Conservation (phyloP, 2,797 vertebrate genomes). For the Sebastes trivittatus region DNA sequence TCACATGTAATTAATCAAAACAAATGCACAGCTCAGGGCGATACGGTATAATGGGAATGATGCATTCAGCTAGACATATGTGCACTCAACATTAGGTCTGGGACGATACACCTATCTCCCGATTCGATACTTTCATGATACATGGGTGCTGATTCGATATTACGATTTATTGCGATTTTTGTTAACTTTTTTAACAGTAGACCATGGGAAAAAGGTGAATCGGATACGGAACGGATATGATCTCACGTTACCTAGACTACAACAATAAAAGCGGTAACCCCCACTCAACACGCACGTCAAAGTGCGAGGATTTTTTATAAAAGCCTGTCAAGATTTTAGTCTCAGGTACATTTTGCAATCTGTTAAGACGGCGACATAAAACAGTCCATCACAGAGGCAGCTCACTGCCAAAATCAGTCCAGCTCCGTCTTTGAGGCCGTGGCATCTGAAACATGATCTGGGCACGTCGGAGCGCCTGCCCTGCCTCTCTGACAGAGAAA, state of each 20-base stretch:
- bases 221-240: neutral
- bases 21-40: slow-evolving; percentile 34
- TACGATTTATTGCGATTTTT: too few species aligned
- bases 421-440: slow-evolving; percentile 24
- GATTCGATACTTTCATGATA: too few species aligned
- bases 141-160: too few species aligned
- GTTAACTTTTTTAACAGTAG: too few species aligned
- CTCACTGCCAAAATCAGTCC: slow-evolving; percentile 37
- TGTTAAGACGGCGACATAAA: neutral
- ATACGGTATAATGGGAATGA: slow-evolving; percentile 20
- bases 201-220: too few species aligned
- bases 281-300: neutral
- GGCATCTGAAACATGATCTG: slow-evolving; percentile 66
- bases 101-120: too few species aligned
- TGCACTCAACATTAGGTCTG: neutral
- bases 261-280: neutral
- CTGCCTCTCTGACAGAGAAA: slow-evolving; percentile 39
- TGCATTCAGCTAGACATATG: slow-evolving; percentile 26
- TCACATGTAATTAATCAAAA: slow-evolving; percentile 62
- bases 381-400: neutral
- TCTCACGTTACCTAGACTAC: neutral
- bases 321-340: neutral
- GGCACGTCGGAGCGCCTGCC: slow-evolving; percentile 26
- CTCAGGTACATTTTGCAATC: neutral
- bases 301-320: neutral